These are phyloP conservation scores for Dendrophyllia cribrosa DNA, from an alignment of 64 coral and sea anemone species.

Conservation along the genomic window DNA sequence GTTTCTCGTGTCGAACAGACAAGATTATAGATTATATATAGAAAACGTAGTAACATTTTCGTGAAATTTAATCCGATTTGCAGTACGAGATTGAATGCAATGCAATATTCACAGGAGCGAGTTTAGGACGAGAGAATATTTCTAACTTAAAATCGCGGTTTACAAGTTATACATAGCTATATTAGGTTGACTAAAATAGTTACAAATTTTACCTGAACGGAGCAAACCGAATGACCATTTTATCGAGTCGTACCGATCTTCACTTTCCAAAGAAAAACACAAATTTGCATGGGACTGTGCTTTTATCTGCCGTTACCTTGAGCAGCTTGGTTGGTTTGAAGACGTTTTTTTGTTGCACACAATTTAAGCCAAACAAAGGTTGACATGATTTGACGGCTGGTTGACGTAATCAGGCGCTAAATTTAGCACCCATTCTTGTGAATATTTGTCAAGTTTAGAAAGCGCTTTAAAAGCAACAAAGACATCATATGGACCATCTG, in stretches of 20 bases:
- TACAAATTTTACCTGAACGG: constrained; percentile 8
- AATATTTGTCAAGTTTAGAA: background rate
- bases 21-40: background rate
- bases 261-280: background rate
- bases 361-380: background rate
- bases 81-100: background rate
- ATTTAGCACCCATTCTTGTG: background rate
- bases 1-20: no score
- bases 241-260: background rate
- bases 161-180: no score
- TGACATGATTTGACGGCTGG: background rate
- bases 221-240: constrained; percentile 18
- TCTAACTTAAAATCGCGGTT: no score
- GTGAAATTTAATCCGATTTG: constrained; percentile 7
- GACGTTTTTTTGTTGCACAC: no score
- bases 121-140: no score
- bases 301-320: background rate
- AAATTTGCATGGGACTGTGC: background rate
- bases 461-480: background rate
- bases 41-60: background rate
- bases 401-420: background rate
- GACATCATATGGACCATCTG: background rate
- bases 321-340: background rate
- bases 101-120: background rate
- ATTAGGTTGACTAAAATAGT: no score